Percentiles rank a stretch among this genome's conserved stretches.
These are phyloP conservation scores for Meteorus sp. DNA, from an alignment of 1,140 invertebrate species.

Conservation along the genomic window DNA sequence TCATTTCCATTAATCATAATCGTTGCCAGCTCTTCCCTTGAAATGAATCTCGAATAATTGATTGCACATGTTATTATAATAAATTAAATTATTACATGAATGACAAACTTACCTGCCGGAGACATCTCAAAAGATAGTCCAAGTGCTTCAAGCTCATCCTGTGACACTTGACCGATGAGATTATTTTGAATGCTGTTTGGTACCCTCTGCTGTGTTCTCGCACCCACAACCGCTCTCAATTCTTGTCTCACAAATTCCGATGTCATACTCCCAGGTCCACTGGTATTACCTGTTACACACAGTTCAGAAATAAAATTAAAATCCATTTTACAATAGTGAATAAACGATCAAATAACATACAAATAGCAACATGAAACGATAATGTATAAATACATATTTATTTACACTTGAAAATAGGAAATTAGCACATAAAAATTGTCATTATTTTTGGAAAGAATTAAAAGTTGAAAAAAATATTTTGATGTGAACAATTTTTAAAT, in stretches of 20 bases:
- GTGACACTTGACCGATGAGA: constrained; percentile 57
- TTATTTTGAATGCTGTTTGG: constrained; percentile 55
- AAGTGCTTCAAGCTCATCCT: constrained; percentile 70
- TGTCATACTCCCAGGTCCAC: constrained; percentile 47
- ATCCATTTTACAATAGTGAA: background rate
- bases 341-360: too few relatives aligned
- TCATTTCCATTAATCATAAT: too few relatives aligned
- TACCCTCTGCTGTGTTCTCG: constrained; percentile 67
- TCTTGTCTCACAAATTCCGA: constrained; percentile 88
- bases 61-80: too few relatives aligned
- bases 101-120: constrained; percentile 61
- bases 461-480: too few relatives aligned
- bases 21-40: too few relatives aligned
- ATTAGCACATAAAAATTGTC: background rate
- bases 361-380: background rate
- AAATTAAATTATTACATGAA: background rate
- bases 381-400: background rate
- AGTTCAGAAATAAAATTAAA: constrained; percentile 33
- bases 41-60: too few relatives aligned
- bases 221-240: constrained; percentile 82
- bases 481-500: too few relatives aligned
- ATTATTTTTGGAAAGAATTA: background rate
- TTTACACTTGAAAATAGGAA: background rate
- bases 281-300: constrained; percentile 43
- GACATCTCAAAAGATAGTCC: constrained; percentile 71